Evolutionary conservation across 2,113 vertebrate genomes (phyloP).

Genomic region (Ammospiza nelsoni): DNA sequence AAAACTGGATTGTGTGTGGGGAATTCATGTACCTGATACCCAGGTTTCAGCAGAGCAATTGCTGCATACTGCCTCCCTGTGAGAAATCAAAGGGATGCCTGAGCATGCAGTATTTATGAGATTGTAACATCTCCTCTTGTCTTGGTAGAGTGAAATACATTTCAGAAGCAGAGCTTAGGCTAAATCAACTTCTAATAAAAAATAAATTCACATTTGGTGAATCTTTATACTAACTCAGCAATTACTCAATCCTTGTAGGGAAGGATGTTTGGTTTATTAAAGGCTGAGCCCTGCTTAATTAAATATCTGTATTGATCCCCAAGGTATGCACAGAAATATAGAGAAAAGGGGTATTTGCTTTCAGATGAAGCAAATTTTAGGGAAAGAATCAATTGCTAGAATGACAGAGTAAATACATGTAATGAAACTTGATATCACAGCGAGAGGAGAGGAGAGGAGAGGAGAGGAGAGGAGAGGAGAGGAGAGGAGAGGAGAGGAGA

Average conservation of each 20-base stretch:
- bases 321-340: neutral
- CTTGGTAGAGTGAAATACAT: neutral
- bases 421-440: neutral
- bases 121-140: neutral
- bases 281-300: neutral
- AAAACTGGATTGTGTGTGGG: neutral
- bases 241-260: neutral
- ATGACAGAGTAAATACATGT: neutral
- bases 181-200: conserved; percentile 26
- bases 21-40: neutral
- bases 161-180: conserved; percentile 22
- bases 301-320: neutral
- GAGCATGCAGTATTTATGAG: conserved; percentile 14
- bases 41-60: neutral
- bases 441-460: neutral
- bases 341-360: neutral
- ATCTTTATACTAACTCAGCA: neutral
- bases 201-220: neutral
- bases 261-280: neutral
- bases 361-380: neutral
- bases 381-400: neutral
- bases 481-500: neutral
- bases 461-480: neutral
- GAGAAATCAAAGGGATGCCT: conserved; percentile 20
- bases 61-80: neutral